Evolutionary conservation across 2,113 vertebrate species (phyloP).

Genomic region (Aplodontia rufa): DNA sequence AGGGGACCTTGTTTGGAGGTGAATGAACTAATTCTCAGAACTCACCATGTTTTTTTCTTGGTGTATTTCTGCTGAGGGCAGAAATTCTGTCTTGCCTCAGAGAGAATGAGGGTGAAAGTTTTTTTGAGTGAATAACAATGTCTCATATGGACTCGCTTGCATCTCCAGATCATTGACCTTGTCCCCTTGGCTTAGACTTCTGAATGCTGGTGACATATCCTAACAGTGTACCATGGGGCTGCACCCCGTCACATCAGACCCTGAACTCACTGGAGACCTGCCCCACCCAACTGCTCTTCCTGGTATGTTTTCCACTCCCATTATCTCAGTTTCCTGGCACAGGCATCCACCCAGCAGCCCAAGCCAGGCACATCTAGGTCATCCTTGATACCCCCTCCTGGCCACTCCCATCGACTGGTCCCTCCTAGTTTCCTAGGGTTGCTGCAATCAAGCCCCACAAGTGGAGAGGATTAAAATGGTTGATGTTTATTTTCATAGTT

Average conservation of each 20-base stretch:
- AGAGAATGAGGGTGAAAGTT: not conserved
- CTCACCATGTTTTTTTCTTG: not conserved
- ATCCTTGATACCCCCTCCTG: not conserved
- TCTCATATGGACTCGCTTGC: not conserved
- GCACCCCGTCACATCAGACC: not conserved
- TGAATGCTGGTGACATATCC: not conserved
- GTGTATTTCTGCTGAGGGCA: not conserved
- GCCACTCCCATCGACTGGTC: not conserved
- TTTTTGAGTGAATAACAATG: not conserved
- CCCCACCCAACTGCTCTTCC: too few relatives aligned
- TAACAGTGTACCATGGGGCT: not conserved
- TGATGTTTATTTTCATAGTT: not conserved
- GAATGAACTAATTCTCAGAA: not conserved
- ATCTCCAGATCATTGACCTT: not conserved
- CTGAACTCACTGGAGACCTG: accelerated
- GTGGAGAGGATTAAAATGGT: not conserved
- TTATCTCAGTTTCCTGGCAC: not conserved
- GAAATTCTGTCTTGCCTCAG: not conserved
- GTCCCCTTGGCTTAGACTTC: not conserved
- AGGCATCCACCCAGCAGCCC: not conserved
- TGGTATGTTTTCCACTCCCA: not conserved
- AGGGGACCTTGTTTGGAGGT: not conserved
- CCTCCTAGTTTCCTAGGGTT: not conserved
- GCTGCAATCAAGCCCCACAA: not conserved
- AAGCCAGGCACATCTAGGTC: not conserved